Evolutionary conservation across 2,797 vertebrate species (phyloP).

Genomic region (Alectoris magna): DNA sequence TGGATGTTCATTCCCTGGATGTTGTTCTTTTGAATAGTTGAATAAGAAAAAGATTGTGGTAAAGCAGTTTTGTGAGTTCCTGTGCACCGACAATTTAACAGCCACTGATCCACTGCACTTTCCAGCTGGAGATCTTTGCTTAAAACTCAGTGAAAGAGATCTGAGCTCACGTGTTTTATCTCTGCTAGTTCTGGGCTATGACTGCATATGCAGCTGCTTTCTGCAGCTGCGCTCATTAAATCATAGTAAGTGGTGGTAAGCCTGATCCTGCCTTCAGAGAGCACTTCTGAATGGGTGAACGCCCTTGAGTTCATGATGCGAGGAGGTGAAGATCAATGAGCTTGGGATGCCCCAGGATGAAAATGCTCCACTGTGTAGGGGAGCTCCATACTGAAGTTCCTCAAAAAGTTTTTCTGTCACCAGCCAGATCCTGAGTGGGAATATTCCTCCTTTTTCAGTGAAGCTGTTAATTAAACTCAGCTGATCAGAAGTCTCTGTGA

Average conservation of each 20-base stretch:
- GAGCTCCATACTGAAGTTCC: not conserved
- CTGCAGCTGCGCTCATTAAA: not conserved
- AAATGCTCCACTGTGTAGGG: not conserved
- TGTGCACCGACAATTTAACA: not conserved
- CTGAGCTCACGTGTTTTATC: not conserved
- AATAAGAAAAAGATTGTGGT: not conserved
- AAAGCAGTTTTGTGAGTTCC: not conserved
- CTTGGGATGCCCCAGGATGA: not conserved
- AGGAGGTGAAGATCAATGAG: not conserved
- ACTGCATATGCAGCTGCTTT: not conserved
- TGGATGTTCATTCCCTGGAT: not conserved
- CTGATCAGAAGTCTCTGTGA: not conserved
- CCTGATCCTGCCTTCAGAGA: not conserved
- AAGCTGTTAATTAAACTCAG: not conserved
- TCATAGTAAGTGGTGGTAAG: not conserved
- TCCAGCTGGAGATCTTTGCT: too few relatives aligned
- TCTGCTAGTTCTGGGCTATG: not conserved
- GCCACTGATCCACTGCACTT: too few relatives aligned
- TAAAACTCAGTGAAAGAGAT: not conserved
- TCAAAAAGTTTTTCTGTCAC: not conserved
- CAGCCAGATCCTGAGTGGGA: not conserved
- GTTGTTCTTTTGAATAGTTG: not conserved
- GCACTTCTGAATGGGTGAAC: not conserved
- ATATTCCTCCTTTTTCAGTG: not conserved
- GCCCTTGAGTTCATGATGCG: rapidly evolving